phyloP scores from a whole-genome alignment of 2,113 vertebrate species.

The Phyllopteryx taeniolatus region DNA sequence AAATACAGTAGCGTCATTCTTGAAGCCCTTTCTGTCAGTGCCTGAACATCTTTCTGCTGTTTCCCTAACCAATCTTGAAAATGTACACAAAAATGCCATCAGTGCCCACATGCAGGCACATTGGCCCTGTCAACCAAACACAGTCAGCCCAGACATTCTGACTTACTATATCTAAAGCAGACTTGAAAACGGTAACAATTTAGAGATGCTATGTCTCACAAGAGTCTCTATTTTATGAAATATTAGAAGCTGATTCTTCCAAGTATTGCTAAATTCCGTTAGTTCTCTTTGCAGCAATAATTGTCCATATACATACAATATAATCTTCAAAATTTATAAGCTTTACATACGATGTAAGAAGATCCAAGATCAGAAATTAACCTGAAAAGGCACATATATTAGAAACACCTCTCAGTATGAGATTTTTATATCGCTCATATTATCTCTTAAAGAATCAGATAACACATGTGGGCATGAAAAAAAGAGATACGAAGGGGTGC shows the following conservation, averaged over 20 bases:
- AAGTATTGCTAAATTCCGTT: slow-evolving; percentile 29
- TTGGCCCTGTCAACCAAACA: slow-evolving; percentile 52
- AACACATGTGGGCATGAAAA: not conserved
- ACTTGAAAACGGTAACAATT: slow-evolving; percentile 59
- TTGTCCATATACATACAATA: not conserved
- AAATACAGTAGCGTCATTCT: slow-evolving; percentile 1
- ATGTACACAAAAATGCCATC: slow-evolving; percentile 73
- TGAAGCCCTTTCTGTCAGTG: slow-evolving; percentile 50
- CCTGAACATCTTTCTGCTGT: slow-evolving; percentile 55
- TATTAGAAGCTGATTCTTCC: slow-evolving; percentile 53
- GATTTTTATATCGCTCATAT: no score
- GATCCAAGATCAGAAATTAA: not conserved
- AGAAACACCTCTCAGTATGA: no score
- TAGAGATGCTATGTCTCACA: slow-evolving; percentile 48
- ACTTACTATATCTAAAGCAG: slow-evolving; percentile 36
- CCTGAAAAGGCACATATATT: not conserved
- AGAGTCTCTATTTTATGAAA: slow-evolving; percentile 61
- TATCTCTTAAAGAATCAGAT: no score
- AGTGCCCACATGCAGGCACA: slow-evolving; percentile 53
- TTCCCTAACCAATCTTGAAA: slow-evolving; percentile 69
- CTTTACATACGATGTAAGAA: not conserved
- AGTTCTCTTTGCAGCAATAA: not conserved
- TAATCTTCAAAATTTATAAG: not conserved
- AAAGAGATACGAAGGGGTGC: no score
- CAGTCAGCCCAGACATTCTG: slow-evolving; percentile 40